Percentiles rank a stretch among this genome's conserved stretches.
phyloP scores from a whole-genome alignment of 2,113 vertebrate species.

The Columba janthina region DNA sequence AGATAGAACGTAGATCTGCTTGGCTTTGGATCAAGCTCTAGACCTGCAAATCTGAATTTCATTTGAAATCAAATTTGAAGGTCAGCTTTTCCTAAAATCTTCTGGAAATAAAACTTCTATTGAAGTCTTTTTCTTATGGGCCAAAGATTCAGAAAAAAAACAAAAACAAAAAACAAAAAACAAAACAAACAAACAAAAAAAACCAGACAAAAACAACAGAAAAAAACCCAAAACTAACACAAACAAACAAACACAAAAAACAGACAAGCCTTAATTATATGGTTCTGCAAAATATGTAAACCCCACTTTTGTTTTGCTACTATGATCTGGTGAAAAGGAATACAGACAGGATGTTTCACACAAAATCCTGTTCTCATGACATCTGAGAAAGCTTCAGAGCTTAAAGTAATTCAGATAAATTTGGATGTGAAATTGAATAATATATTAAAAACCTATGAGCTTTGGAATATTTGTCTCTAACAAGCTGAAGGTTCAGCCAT shows the following conservation, averaged over 20 bases:
- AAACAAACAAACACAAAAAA: background rate
- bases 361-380: background rate
- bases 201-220: too few species aligned
- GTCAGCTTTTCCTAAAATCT: background rate
- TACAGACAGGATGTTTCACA: background rate
- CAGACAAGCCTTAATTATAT: fast-evolving
- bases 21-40: background rate
- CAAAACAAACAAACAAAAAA: too few species aligned
- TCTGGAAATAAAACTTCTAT: background rate
- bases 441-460: background rate
- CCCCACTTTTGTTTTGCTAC: background rate
- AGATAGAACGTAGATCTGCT: background rate
- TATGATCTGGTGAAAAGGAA: background rate
- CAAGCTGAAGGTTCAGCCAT: background rate
- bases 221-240: too few species aligned
- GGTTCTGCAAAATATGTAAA: background rate
- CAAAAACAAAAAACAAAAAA: too few species aligned
- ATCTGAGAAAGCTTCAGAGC: background rate
- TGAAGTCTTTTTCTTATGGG: fast-evolving
- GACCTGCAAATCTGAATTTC: background rate
- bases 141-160: background rate
- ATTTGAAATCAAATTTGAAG: background rate
- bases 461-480: background rate
- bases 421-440: background rate
- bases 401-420: background rate